Evolutionary conservation across 2,113 vertebrate genomes (phyloP).

Genomic region (Setophaga coronata): DNA sequence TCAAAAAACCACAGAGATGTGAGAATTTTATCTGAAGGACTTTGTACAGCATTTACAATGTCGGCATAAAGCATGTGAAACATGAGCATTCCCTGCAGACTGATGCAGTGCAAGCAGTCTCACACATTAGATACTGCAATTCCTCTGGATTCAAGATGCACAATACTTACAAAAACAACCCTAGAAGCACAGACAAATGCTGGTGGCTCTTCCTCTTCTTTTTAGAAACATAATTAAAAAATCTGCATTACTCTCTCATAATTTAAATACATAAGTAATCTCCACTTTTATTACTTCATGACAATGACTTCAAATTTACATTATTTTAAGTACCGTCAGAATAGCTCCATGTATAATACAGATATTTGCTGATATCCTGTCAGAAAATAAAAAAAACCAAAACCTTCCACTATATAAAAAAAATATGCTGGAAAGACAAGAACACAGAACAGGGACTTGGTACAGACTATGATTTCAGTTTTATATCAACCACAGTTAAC

Average conservation of each 20-base stretch:
- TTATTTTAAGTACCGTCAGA: constrained; percentile 87
- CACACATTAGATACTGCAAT: constrained; percentile 32
- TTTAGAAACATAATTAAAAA: constrained; percentile 78
- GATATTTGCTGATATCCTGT: constrained; percentile 84
- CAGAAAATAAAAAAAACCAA: constrained; percentile 67
- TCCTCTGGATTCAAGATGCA: constrained; percentile 57
- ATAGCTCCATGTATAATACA: constrained; percentile 93
- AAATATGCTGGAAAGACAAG: constrained; percentile 83
- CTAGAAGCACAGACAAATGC: constrained; percentile 81
- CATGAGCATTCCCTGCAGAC: constrained; percentile 49
- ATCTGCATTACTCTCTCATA: constrained; percentile 76
- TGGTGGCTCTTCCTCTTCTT: constrained; percentile 81
- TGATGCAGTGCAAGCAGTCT: constrained; percentile 54
- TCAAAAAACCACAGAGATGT: background rate
- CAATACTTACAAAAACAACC: constrained; percentile 69
- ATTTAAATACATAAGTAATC: constrained; percentile 91
- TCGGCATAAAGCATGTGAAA: constrained; percentile 60
- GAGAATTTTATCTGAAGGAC: constrained; percentile 53
- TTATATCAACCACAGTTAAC: constrained; percentile 81
- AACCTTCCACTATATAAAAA: constrained; percentile 81
- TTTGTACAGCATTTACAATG: constrained; percentile 68
- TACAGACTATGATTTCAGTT: constrained; percentile 79
- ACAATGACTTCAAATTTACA: constrained; percentile 97
- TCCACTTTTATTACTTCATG: constrained; percentile 94
- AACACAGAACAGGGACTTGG: constrained; percentile 84